Evolutionary conservation across 2,113 vertebrate genomes (phyloP), one percentile per base, ranked within the genome.

Genomic region (Grus americana): DNA sequence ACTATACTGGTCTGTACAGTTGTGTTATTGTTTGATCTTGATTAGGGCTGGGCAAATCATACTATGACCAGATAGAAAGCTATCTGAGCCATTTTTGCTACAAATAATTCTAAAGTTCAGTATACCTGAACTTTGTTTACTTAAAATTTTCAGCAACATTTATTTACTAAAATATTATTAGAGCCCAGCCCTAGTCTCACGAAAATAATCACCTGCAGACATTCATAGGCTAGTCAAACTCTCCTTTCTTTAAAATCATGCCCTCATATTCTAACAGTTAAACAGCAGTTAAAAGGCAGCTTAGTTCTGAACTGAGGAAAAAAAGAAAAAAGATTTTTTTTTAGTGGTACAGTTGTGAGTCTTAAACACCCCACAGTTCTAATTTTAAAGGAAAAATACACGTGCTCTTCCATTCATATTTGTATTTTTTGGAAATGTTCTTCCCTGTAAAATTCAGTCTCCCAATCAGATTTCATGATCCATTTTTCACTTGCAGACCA

Each of bases 181-280:
- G 97, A 98, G 98, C 98, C 98, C 98, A 98, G 98, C 98, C 98
- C 98, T 98, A 98, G 98, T 98, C 98, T 98, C 97, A 83, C 61
- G 66, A 97, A 98, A 97, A 97, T 92, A 95, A 95, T 92, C 92
- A 98, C 97, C 97, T 98, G 93, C 95, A 97, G 94, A 97, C 97
- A 95, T 97, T 98, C 88, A 98, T 80, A 95, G 68, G 91, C 95
- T 97, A 97, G 50, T 97, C 93, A 98, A 97, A 96, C 57, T 90
- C 63, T 74, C 94, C 71, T 93, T 96, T 96, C 84, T 98, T 97
- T 90, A 85, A 97, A 92, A 86, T 83, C 71, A 97, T 87, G 75
- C 90, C 93, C 97, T 97, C 94, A 86, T 44, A 96, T 66, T 95
- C 79, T 96, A 96, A 97, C 89, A 98, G 52, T 96, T 94, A 96